Evolutionary conservation across 2,113 vertebrate species (phyloP).

Genomic region (Myotis yumanensis): DNA sequence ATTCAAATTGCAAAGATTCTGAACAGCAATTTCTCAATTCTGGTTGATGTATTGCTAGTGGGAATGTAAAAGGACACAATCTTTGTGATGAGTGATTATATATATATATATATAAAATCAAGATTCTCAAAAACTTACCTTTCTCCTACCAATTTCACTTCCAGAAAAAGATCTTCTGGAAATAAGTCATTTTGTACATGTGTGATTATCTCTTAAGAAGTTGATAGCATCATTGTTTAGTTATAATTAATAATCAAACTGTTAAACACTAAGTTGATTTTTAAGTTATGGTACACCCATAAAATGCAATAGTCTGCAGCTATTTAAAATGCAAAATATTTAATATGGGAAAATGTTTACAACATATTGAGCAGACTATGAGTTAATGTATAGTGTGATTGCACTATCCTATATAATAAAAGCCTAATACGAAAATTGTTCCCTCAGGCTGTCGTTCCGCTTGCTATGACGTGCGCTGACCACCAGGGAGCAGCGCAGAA

Average conservation of each 20-base stretch:
- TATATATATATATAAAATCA: neutral
- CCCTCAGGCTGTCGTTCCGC: too few relatives aligned
- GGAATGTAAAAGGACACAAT: neutral
- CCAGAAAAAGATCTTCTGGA: neutral
- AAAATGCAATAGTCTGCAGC: neutral
- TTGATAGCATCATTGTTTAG: neutral
- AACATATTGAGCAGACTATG: neutral
- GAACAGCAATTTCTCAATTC: neutral
- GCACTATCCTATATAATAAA: neutral
- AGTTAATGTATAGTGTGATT: neutral
- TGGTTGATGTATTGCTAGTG: neutral
- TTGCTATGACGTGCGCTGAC: too few relatives aligned
- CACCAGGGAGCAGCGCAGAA: too few relatives aligned
- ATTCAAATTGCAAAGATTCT: conserved; percentile 8
- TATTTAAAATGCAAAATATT: conserved; percentile 31
- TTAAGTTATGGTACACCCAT: neutral
- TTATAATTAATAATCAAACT: neutral
- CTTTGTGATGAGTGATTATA: neutral
- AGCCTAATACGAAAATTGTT: too few relatives aligned
- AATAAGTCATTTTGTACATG: neutral
- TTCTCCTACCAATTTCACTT: neutral
- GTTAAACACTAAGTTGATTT: neutral
- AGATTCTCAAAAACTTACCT: conserved; percentile 8
- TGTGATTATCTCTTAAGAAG: neutral
- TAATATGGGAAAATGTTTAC: neutral